These are phyloP conservation scores for Epinephelus cyanopodus DNA, from an alignment of 2,113 vertebrate genomes.

Conservation along the genomic window DNA sequence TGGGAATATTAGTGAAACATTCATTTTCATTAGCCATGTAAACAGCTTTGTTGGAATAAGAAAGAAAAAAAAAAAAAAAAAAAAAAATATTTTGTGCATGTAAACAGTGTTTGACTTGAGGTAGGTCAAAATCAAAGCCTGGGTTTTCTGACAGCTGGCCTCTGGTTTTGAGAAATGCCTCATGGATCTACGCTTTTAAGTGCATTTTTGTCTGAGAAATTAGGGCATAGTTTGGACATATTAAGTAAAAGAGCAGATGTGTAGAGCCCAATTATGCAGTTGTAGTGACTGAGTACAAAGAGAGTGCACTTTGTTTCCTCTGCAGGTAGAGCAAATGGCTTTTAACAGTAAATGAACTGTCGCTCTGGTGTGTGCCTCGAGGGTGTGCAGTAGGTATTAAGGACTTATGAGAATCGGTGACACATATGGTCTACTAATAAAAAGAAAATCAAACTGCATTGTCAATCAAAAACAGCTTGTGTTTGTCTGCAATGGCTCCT, in stretches of 20 bases:
- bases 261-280: conserved; percentile 33
- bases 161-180: not conserved
- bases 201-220: conserved; percentile 18
- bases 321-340: conserved; percentile 13
- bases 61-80: too few species aligned
- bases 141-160: conserved; percentile 19
- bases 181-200: not conserved
- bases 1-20: too few species aligned
- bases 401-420: conserved; percentile 6
- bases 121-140: conserved; percentile 5
- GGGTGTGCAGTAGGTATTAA: conserved; percentile 4
- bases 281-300: conserved; percentile 22
- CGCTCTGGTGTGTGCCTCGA: not conserved
- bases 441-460: conserved; percentile 22
- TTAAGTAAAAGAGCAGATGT: conserved; percentile 25
- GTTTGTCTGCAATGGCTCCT: conserved; percentile 18
- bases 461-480: conserved; percentile 32
- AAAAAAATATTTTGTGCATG: too few species aligned
- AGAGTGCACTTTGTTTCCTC: conserved; percentile 8
- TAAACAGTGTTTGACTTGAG: not conserved
- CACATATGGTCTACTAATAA: not conserved
- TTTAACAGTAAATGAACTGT: conserved; percentile 23
- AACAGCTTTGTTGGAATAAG: too few species aligned
- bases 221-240: conserved; percentile 17
- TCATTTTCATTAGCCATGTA: too few species aligned